Base-by-base conservation (phyloP, 2,113 vertebrate species). In the Tenrec ecaudatus region DNA sequence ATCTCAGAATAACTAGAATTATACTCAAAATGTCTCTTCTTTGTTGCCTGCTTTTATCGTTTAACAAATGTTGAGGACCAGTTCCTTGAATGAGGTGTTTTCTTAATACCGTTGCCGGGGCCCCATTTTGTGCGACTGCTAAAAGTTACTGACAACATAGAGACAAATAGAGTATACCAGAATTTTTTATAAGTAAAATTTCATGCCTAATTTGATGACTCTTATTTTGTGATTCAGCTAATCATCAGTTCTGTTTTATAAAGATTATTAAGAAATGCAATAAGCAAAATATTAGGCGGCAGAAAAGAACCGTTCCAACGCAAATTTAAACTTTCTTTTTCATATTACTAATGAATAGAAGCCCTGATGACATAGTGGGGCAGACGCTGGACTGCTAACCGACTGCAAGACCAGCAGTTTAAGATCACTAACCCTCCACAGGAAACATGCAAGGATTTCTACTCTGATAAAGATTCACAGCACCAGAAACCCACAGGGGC, bases 271-370 rank as follows among this genome's bases (percentile, higher is more conserved):
- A 33, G 15, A 89, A 22, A 43, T 14, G 43, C 22, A 82, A 6
- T 29, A 85, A 96, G 76, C 12, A 92, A 93, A 94, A 89, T 23
- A 80, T 58, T 87, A 77, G 23, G 16, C 12, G 82, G 3, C 60
- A 10, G 77, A 85, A 79, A 90, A 87, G 40, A 1, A 40, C 40
- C 47, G 6, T 82, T 71, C 22, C 38, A 92, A 91, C 19, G 87
- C 38, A 71, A 87, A 82, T 60, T 85, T 90, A 78, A 71, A 78
- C 66, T 6, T 81, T n/a, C 64, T 53, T 53, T 53, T 12, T 53
- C 9, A 53, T 12, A 53, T 53, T 53, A 53, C 9, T 53, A 53
- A 40, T 40, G 40, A 40, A 53, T 10, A 53, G 47, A 53, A 53
- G 47, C 12, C 47, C 9, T 53, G 47, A 53, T 53, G 47, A 53